Evolutionary conservation across 2,888 invertebrate genomes (phyloP), one percentile per base, ranked within the genome.

Genomic region (Epiblema foenella): DNA sequence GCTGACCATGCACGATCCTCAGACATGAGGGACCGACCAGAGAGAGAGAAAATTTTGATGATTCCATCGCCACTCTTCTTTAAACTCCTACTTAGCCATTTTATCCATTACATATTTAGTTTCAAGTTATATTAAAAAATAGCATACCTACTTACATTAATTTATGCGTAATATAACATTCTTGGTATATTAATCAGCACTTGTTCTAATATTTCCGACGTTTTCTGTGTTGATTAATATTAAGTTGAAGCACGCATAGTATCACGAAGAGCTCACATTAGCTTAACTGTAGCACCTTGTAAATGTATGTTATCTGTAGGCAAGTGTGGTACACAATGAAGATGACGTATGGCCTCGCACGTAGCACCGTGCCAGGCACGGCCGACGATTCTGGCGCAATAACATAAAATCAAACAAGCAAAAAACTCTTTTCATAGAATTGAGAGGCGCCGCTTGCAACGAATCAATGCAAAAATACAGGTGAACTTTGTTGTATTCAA

Each of bases 291-390:
- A 66, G 33, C 60, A 49, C 5, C 24, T 29, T 20, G 18, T 57
- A 20, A 46, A 46, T 46, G 46, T 52, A 29, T 60, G 59, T 70
- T 60, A 24, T 65, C 57, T 58, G 20, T 24, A 29, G 56, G 24
- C 24, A 52, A 18, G 58, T 65, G 58, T 29, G 20, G 17, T 18
- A 18, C 12, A 51, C 65, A 59, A 65, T 65, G 59, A 29, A 20
- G 65, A 59, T 65, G 69, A 66, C 70, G 65, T 52, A 37, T 33
- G 68, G 52, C 64, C 63, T 51, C 70, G 46, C 39, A 52, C 42
- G 33, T 52, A 54, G 51, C 65, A 63, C 12, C 80, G 81, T 81
- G 75, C 81, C 81, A 75, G 81, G 81, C 71, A 81, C 80, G 75
- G 69, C 49, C 63, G 66, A 8, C 77, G 70, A 70, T 67, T 57